phyloP scores from a whole-genome alignment of 1,140 invertebrate species.

The Doryteuthis pealeii region DNA sequence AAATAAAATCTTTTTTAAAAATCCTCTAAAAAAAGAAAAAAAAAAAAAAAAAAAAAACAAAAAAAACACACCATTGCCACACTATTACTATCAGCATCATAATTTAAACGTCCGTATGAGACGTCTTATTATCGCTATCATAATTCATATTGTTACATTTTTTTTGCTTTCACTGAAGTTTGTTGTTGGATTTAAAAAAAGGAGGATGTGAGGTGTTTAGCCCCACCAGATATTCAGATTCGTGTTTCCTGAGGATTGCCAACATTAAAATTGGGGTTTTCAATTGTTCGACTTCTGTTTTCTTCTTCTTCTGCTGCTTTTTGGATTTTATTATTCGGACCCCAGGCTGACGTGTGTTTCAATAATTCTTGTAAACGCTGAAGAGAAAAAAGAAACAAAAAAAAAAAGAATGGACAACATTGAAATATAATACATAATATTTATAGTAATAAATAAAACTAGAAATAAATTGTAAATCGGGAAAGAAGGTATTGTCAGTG shows the following conservation, averaged over 20 bases:
- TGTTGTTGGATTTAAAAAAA: neutral
- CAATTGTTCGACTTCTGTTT: constrained; percentile 26
- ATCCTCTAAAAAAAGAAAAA: neutral
- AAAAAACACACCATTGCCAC: neutral
- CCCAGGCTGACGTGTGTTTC: constrained; percentile 42
- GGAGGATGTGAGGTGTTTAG: neutral
- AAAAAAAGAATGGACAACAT: neutral
- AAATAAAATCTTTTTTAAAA: constrained; percentile 5
- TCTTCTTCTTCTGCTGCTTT: constrained; percentile 34
- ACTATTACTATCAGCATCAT: neutral
- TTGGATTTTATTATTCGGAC: constrained; percentile 50
- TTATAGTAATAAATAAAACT: too few species aligned
- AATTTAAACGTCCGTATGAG: neutral
- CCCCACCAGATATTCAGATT: constrained; percentile 21
- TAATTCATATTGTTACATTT: neutral
- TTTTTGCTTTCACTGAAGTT: neutral
- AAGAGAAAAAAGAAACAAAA: constrained; percentile 17
- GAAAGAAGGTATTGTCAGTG: too few species aligned
- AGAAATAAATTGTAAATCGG: too few species aligned
- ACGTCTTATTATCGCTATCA: neutral
- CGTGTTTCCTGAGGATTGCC: constrained; percentile 31
- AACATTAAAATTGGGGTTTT: constrained; percentile 28
- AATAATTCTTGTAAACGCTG: constrained; percentile 45
- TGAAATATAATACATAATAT: neutral
- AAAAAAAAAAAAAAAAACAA: neutral